Evolutionary conservation across 2,797 vertebrate species (phyloP).

Genomic region (Chanos chanos): DNA sequence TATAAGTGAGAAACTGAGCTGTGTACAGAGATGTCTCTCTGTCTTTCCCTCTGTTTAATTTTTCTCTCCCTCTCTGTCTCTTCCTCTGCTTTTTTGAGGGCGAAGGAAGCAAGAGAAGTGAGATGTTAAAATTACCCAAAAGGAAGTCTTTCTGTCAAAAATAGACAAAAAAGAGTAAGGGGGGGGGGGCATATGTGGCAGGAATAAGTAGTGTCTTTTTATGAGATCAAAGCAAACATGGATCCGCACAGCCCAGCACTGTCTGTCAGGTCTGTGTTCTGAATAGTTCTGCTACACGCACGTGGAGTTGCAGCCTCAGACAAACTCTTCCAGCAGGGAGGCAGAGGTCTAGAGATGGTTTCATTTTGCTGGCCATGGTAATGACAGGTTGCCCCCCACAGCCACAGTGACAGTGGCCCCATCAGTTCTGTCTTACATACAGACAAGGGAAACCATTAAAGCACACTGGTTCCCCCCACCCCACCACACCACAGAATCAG

Average conservation of each 20-base stretch:
- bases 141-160: neutral
- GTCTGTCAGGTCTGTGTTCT: conserved; percentile 28
- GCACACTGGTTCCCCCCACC: conserved; percentile 14
- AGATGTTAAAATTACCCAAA: conserved; percentile 10
- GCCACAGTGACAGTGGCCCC: conserved; percentile 11
- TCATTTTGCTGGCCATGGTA: conserved; percentile 20
- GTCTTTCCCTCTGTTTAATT: neutral
- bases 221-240: conserved; percentile 29
- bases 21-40: neutral
- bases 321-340: conserved; percentile 20
- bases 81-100: neutral
- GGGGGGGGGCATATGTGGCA: neutral
- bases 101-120: neutral
- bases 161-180: neutral
- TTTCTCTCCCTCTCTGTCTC: neutral
- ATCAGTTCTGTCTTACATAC: conserved; percentile 41
- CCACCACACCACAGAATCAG: conserved; percentile 26
- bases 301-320: conserved; percentile 28
- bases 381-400: conserved; percentile 4
- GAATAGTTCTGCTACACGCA: conserved; percentile 35
- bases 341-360: conserved; percentile 21
- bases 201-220: conserved; percentile 14
- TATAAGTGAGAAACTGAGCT: conserved; percentile 2
- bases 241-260: conserved; percentile 8
- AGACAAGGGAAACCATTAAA: conserved; percentile 34